Conservation (phyloP, 2,888 invertebrate genomes). For the Volucella inflata region DNA sequence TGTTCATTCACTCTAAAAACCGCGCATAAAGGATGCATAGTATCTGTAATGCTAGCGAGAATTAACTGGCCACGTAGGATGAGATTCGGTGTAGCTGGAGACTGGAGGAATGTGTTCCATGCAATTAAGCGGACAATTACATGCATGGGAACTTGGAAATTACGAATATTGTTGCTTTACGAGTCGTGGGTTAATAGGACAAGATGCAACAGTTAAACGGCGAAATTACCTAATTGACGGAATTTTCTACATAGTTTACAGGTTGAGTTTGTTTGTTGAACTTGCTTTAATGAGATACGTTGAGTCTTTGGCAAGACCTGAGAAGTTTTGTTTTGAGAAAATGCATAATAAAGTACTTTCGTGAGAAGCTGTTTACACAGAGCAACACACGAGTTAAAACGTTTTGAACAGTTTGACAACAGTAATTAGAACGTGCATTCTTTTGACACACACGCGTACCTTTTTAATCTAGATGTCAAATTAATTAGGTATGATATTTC, state of each 20-base stretch:
- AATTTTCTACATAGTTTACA: constrained; percentile 28
- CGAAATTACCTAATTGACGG: constrained; percentile 58
- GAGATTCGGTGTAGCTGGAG: constrained; percentile 13
- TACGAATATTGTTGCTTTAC: not conserved
- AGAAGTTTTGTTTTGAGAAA: constrained; percentile 6
- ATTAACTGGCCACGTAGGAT: constrained; percentile 9
- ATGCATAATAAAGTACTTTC: not conserved
- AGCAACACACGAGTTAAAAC: not conserved
- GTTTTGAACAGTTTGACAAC: too few species aligned
- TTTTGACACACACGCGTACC: too few species aligned
- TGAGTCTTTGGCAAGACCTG: constrained; percentile 18
- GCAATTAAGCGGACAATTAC: constrained; percentile 71
- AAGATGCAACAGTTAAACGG: constrained; percentile 47
- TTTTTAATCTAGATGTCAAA: too few species aligned
- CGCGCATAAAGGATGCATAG: constrained; percentile 28
- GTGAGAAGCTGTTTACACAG: constrained; percentile 16
- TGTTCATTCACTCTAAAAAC: constrained; percentile 22
- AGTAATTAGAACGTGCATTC: too few species aligned
- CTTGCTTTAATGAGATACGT: constrained; percentile 10
- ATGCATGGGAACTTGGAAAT: constrained; percentile 57
- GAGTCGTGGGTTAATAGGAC: constrained; percentile 16
- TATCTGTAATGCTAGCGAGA: constrained; percentile 34
- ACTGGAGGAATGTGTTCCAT: constrained; percentile 52
- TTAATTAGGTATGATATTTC: too few species aligned
- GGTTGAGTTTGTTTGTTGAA: not conserved